Evolutionary conservation across 2,113 vertebrate species (phyloP), one percentile per base, ranked within the genome.

Genomic region (Delphinapterus leucas): DNA sequence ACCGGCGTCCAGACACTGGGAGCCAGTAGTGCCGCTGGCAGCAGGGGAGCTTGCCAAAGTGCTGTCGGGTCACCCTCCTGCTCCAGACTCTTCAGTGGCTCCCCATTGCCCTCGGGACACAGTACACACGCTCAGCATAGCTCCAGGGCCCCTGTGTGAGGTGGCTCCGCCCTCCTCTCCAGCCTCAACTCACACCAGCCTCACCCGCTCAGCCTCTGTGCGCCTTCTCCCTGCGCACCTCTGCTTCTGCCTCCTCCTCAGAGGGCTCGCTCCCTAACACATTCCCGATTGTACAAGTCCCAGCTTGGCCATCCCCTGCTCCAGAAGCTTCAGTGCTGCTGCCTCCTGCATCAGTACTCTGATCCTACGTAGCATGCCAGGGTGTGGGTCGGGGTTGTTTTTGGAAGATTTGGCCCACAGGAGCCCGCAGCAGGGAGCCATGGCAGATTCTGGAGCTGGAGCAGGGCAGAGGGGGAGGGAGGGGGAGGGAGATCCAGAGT

Each of bases 291-390:
- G 31, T 12, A 1, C 26, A 5, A 23, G n/a, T 6, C 36, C 70
- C n/a, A 58, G 63, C 41, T 33, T 8, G 11, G 53, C 76, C 82
- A 4, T 86, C 38, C 1, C 41, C 33, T 77, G 65, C 38, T 67
- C 38, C 25, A 58, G 53, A 74, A 68, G 70, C 63, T 36, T 20
- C 4, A 28, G 33, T n/a, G 65, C 55, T 8, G 0, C 81, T 33
- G 73, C 93, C 68, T 63, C 55, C 38, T 0, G 0, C 18, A 1
- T 25, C 17, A 2, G 0, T 11, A 17, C n/a, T 55, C 60, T 36
- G 44, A 28, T 61, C 44, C 60, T 9, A 23, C 49, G 4, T 1
- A 0, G 33, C 2, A 0, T 23, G 68, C 47, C 12, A 0, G 23
- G 55, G 20, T 58, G 44, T 23, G 33, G 41, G 36, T 18, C 41